These are phyloP conservation scores for Mesocricetus auratus DNA, from an alignment of 2,113 vertebrate genomes.

Conservation along the genomic window DNA sequence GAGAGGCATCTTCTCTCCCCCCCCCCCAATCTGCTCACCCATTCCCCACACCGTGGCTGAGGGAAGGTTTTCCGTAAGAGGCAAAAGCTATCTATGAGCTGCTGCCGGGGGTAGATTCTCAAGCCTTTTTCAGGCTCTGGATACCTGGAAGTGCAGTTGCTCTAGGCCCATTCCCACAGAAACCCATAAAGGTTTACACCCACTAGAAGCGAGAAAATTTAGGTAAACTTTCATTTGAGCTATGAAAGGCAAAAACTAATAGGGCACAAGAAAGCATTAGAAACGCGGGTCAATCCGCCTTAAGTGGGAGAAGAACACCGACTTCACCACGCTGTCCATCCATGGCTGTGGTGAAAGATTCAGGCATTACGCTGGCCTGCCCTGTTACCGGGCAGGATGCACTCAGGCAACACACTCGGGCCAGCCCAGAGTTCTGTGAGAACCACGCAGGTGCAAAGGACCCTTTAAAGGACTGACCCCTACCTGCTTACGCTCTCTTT, in stretches of 20 bases:
- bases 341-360: no score
- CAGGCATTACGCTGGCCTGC: no score
- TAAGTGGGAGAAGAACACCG: neutral
- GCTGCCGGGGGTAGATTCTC: neutral
- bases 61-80: slow-evolving; percentile 16
- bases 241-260: slow-evolving; percentile 40
- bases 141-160: neutral
- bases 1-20: slow-evolving; percentile 11
- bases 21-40: slow-evolving; percentile 48
- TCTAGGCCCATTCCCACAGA: neutral
- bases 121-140: neutral
- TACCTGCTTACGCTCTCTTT: no score
- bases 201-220: neutral
- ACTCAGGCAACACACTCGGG: no score
- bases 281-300: neutral
- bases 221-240: slow-evolving; percentile 29
- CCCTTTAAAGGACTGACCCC: no score
- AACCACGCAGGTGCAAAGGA: no score
- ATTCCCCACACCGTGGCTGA: slow-evolving; percentile 1
- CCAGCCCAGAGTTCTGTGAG: no score
- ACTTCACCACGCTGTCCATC: neutral
- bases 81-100: slow-evolving; percentile 8
- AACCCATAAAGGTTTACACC: neutral
- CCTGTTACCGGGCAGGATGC: no score
- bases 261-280: slow-evolving; percentile 19